phyloP scores from a whole-genome alignment of 2,113 vertebrate species.

The Notechis scutatus region DNA sequence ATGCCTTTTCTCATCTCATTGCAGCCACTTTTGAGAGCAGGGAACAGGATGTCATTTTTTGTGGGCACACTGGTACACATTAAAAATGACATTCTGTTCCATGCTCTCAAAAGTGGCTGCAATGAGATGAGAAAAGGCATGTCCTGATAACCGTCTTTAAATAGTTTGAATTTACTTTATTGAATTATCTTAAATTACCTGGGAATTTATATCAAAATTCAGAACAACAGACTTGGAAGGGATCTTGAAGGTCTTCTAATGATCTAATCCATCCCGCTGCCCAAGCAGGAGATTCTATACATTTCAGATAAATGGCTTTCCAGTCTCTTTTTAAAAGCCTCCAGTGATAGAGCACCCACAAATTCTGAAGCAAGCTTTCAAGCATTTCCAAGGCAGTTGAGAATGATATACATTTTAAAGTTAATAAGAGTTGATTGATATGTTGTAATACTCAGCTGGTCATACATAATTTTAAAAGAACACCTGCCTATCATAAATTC shows the following conservation, averaged over 20 bases:
- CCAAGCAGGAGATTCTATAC: neutral
- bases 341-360: neutral
- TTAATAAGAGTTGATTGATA: neutral
- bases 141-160: neutral
- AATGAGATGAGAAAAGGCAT: neutral
- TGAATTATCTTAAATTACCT: neutral
- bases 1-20: too few species aligned
- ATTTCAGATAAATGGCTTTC: neutral
- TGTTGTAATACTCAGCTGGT: neutral
- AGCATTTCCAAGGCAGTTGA: neutral
- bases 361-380: neutral
- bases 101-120: too few species aligned
- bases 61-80: too few species aligned
- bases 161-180: neutral
- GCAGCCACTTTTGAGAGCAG: too few species aligned
- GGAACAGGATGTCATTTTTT: too few species aligned
- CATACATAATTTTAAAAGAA: fast-evolving
- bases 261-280: neutral
- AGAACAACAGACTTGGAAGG: neutral
- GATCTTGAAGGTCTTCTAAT: neutral
- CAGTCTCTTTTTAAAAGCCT: neutral
- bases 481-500: neutral
- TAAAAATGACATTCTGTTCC: too few species aligned
- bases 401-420: neutral
- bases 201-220: neutral